These are phyloP conservation scores for Coturnix japonica DNA, from an alignment of 2,113 vertebrate species.

Conservation along the genomic window DNA sequence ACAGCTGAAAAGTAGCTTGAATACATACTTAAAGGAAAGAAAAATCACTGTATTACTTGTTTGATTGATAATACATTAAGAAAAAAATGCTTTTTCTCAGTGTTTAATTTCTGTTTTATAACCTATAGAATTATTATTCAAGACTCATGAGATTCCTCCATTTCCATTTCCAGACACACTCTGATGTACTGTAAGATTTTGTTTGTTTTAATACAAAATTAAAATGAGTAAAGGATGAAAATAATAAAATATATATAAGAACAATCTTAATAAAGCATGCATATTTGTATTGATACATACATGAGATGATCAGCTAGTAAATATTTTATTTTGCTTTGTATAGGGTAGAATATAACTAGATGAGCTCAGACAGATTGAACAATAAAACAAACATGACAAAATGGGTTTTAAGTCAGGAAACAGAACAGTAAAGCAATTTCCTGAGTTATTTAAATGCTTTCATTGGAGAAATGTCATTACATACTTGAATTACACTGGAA, in stretches of 20 bases:
- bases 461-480: constrained; percentile 81
- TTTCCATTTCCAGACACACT: not conserved
- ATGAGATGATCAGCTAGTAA: constrained; percentile 42
- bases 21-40: not conserved
- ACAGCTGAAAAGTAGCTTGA: not conserved
- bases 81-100: not conserved
- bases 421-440: constrained; percentile 80
- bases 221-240: constrained; percentile 9
- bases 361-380: constrained; percentile 74
- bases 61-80: not conserved
- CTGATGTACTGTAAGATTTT: not conserved
- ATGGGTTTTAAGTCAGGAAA: constrained; percentile 77
- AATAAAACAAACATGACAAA: constrained; percentile 78
- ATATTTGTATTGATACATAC: not conserved
- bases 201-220: constrained; percentile 31
- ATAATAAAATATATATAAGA: not conserved
- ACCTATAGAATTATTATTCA: not conserved
- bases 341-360: constrained; percentile 50
- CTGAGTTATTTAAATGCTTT: constrained; percentile 80
- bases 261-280: not conserved
- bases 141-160: not conserved
- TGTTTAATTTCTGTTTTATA: not conserved
- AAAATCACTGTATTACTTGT: not conserved
- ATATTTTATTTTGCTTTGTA: constrained; percentile 59
- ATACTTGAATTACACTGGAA: constrained; percentile 77